Evolutionary conservation across 92 coral and sea anemone species (phyloP), one percentile per base, ranked within the genome.

Genomic region (Palythoa caribaeorum): DNA sequence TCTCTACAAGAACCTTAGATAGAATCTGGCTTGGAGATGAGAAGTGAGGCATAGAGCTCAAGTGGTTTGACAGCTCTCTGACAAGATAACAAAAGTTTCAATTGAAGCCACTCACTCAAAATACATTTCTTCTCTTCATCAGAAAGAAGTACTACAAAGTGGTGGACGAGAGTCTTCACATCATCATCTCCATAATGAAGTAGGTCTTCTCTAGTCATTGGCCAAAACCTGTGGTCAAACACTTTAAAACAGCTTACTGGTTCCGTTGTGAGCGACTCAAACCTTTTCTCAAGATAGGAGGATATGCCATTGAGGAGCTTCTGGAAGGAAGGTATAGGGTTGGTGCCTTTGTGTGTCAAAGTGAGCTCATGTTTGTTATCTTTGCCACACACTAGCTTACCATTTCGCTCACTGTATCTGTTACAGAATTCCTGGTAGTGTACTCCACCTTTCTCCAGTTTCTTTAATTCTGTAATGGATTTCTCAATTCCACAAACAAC

Each of bases 171-270:
- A 9, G 28, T 9, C 14, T 15, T 51, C n/a, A 57, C 51, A 38
- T 81, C 54, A 37, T 38, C 86, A 57, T 62, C 71, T 81, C 86
- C 86, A 81, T 81, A 60, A 9, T 57, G 54, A 21, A 63, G 1
- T 2, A 81, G 51, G 37, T 81, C 86, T 47, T 81, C 28, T 20
- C 63, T 39, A 66, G 50, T 15, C 39, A 57, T 39, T 15, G 77
- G 87, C 77, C 87, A 83, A 68, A 83, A 66, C 16, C 76, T 83
- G 87, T 57, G 73, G 87, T 65, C 65, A 83, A 83, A 68, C 21
- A 40, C 77, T 57, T 63, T 35, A 38, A 83, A 83, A 63, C 77
- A 65, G 63, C 54, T 57, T 13, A 83, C 10, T 4, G 77, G 77
- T 57, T 53, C 3, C 17, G 14, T 51, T 53, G 5, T 38, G 21